phyloP scores from a whole-genome alignment of 1,140 invertebrate genomes.

The Nautilus pompilius region DNA sequence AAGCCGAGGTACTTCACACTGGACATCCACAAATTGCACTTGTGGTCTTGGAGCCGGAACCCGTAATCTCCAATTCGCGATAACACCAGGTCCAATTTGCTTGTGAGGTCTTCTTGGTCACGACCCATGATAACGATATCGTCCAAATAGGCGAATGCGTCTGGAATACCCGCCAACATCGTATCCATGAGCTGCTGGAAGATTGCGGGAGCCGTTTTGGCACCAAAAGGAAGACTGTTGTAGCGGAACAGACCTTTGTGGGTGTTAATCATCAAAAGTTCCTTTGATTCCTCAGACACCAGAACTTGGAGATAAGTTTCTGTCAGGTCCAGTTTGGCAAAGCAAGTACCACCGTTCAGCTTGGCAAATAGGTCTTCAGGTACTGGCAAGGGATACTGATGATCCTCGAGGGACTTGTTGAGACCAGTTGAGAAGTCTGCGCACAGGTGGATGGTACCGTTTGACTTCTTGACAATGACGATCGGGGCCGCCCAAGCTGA shows the following conservation, averaged over 20 bases:
- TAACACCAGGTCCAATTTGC: conserved; percentile 7
- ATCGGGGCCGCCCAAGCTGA: conserved; percentile 49
- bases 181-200: conserved; percentile 58
- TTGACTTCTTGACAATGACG: conserved; percentile 49
- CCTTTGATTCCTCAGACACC: conserved; percentile 31
- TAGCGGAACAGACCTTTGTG: conserved; percentile 56
- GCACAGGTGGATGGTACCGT: conserved; percentile 44
- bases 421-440: conserved; percentile 49
- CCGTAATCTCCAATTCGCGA: background rate
- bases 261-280: conserved; percentile 43
- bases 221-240: conserved; percentile 56
- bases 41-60: background rate
- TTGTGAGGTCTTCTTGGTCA: conserved; percentile 5
- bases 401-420: conserved; percentile 20
- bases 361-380: conserved; percentile 30
- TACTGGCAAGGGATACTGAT: conserved; percentile 21
- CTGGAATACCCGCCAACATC: conserved; percentile 33
- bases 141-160: conserved; percentile 8
- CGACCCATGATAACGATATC: conserved; percentile 15
- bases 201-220: conserved; percentile 56
- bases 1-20: conserved; percentile 12
- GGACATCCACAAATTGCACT: conserved; percentile 8
- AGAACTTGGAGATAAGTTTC: conserved; percentile 42
- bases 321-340: conserved; percentile 37
- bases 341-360: conserved; percentile 22